phyloP scores from a whole-genome alignment of 2,113 vertebrate species.

The Spilogale gracilis region DNA sequence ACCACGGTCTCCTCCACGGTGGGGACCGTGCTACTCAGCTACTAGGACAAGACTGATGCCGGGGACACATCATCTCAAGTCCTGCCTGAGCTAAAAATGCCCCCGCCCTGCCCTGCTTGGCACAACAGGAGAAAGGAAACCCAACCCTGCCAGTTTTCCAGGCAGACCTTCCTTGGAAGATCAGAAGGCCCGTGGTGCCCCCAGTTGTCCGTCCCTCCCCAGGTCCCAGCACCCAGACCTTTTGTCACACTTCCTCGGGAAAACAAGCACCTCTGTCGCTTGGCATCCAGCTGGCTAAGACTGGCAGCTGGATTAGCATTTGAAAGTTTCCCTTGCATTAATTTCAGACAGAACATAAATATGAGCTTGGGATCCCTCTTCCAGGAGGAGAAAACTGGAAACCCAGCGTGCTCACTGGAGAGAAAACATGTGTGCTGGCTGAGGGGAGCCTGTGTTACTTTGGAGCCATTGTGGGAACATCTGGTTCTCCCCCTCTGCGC shows the following conservation, averaged over 20 bases:
- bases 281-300: conserved; percentile 41
- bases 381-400: conserved; percentile 73
- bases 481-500: conserved; percentile 66
- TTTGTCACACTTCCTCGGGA: conserved; percentile 58
- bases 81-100: not conserved
- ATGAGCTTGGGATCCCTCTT: conserved; percentile 69
- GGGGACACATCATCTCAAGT: not conserved
- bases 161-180: not conserved
- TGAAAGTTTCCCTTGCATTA: conserved; percentile 83
- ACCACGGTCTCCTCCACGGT: not conserved
- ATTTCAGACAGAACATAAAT: conserved; percentile 83
- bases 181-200: not conserved
- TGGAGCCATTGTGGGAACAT: conserved; percentile 76
- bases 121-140: not conserved
- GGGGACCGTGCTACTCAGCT: not conserved
- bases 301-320: conserved; percentile 75
- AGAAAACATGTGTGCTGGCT: conserved; percentile 77
- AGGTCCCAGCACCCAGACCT: not conserved
- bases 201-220: not conserved
- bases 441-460: conserved; percentile 35
- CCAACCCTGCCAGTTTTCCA: not conserved
- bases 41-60: not conserved
- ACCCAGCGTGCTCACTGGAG: conserved; percentile 53
- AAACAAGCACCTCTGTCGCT: conserved; percentile 43
- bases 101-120: not conserved